Evolutionary conservation across 2,113 vertebrate genomes (phyloP).

Genomic region (Scophthalmus maximus): DNA sequence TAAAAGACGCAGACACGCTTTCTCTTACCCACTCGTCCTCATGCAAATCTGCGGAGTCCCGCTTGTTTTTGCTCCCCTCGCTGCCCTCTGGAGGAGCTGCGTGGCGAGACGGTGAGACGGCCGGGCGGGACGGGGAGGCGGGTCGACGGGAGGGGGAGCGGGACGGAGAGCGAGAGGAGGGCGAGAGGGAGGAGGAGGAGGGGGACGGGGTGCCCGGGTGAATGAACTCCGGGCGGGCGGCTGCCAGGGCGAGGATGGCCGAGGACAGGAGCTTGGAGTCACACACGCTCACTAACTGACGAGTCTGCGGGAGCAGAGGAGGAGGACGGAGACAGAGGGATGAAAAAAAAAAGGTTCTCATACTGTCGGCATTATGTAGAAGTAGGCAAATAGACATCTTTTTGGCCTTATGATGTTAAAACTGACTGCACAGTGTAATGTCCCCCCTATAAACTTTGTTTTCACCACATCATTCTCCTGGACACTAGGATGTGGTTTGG

Average conservation of each 20-base stretch:
- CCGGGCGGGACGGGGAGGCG: slow-evolving; percentile 84
- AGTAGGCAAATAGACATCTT: too few species aligned
- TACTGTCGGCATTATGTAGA: too few species aligned
- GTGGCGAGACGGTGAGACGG: slow-evolving; percentile 89
- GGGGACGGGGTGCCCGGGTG: slow-evolving; percentile 90
- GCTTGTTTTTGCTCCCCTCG: slow-evolving; percentile 89
- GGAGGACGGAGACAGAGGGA: neutral
- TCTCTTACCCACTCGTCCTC: slow-evolving; percentile 95
- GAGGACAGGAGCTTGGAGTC: slow-evolving; percentile 94
- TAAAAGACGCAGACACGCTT: neutral
- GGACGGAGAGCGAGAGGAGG: slow-evolving; percentile 75
- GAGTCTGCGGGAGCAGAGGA: slow-evolving; percentile 81
- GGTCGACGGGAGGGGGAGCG: slow-evolving; percentile 81
- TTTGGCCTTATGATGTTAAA: too few species aligned
- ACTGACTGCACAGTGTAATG: too few species aligned
- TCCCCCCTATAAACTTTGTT: too few species aligned
- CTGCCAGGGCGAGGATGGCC: slow-evolving; percentile 92
- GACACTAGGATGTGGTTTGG: too few species aligned
- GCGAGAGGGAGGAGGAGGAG: slow-evolving; percentile 91
- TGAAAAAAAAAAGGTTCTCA: neutral
- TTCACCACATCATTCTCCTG: too few species aligned
- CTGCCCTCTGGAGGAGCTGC: slow-evolving; percentile 84
- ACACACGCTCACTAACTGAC: slow-evolving; percentile 95
- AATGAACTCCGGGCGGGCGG: slow-evolving; percentile 92
- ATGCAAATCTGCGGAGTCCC: slow-evolving; percentile 90